Base-by-base conservation (phyloP, 2,888 invertebrate genomes). In the Torymus texanus region DNA sequence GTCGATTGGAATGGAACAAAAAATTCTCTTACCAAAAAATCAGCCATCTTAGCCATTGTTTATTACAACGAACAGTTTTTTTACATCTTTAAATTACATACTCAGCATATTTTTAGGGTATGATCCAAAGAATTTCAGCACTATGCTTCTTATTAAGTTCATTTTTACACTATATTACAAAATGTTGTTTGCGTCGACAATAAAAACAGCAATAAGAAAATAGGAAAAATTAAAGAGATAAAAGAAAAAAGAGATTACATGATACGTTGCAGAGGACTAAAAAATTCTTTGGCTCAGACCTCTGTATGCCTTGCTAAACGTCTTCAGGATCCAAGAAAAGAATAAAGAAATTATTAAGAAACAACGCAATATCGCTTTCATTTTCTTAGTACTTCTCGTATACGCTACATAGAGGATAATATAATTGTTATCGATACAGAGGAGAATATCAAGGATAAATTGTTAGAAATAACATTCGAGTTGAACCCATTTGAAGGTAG, bases 211-310 rank as follows among this genome's bases (percentile, higher is more conserved):
- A 66, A 66, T 61, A 71, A 71, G 73, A 79, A 70, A 79, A 79
- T 41, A 78, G 21, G 67, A 82, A 55, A 56, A 80, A 66, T 70
- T 58, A 77, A 55, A 78, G 50, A 70, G 0, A 56, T 56, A 21
- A 53, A 10, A 62, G 16, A 76, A 62, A 76, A 62, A 76, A 55
- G 29, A 71, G 29, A 53, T 66, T 67, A 66, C 21, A 14, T 62
- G 67, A 72, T 70, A 12, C 63, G n/a, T 66, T 18, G 66, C 75
- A 76, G 78, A 81, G 78, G 78, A 82, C 80, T 83, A 79, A 76
- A 86, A 88, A 88, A 88, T 88, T 87, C 87, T 86, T 88, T 87
- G 88, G 85, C 86, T 88, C 87, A 86, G 83, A 87, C 82, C 83
- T 83, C 71, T 82, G 78, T 82, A 82, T 82, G 79, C 83, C 24